Evolutionary conservation across 2,888 invertebrate genomes (phyloP).

Genomic region (Melanophora roralis): DNA sequence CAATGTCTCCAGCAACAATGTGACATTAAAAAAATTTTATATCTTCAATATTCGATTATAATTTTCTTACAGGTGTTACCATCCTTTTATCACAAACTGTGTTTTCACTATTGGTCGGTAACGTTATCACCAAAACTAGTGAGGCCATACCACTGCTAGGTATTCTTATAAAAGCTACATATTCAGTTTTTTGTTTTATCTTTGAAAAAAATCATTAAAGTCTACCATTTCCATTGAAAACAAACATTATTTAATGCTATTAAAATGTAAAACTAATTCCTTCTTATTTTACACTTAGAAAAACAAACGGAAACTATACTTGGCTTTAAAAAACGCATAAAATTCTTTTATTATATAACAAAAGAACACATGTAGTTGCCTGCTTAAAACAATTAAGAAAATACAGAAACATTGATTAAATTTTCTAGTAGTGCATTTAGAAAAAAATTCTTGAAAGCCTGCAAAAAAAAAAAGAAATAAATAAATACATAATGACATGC

Average conservation of each 20-base stretch:
- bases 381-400: conserved; percentile 5
- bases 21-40: not conserved
- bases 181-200: conserved; percentile 32
- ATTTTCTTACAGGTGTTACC: conserved; percentile 94
- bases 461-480: not conserved
- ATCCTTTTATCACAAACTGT: conserved; percentile 99
- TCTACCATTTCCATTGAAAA: conserved; percentile 15
- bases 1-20: conserved; percentile 56
- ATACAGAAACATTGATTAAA: not conserved
- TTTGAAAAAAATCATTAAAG: conserved; percentile 29
- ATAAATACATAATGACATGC: not conserved
- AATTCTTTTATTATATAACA: not conserved
- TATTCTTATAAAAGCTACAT: conserved; percentile 74
- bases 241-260: conserved; percentile 27
- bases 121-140: conserved; percentile 99
- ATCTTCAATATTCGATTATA: not conserved
- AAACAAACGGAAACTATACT: conserved; percentile 23
- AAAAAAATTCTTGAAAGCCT: not conserved
- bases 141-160: conserved; percentile 99
- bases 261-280: conserved; percentile 33
- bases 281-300: conserved; percentile 21
- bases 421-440: conserved; percentile 16
- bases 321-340: conserved; percentile 14
- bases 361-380: conserved; percentile 36
- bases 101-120: conserved; percentile 99